phyloP scores from a whole-genome alignment of 2,113 vertebrate species.

The Morone saxatilis region DNA sequence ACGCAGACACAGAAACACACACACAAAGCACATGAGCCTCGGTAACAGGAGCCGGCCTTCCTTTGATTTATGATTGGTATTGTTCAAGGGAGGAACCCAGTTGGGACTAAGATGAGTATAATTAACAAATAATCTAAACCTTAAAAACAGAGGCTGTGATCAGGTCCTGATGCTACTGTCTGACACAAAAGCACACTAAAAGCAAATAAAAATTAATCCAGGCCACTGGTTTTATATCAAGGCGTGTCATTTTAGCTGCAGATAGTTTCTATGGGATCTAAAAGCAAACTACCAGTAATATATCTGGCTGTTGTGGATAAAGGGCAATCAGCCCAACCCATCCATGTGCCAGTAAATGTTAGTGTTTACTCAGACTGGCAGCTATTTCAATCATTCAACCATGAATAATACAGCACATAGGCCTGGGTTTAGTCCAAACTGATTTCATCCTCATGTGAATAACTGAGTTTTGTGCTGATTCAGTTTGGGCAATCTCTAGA shows the following conservation, averaged over 20 bases:
- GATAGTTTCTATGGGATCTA: background rate
- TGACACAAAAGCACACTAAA: constrained; percentile 10
- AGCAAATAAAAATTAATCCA: constrained; percentile 7
- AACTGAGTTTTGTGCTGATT: background rate
- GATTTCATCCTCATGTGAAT: background rate
- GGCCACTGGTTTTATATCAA: background rate
- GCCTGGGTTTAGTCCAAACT: background rate
- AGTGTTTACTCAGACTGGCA: constrained; percentile 28
- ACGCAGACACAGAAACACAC: background rate
- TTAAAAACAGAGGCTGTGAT: constrained; percentile 10
- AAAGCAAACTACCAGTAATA: constrained; percentile 20
- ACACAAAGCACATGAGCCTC: background rate
- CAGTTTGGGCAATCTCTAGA: constrained; percentile 5
- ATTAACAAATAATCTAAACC: constrained; percentile 37
- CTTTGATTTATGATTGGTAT: constrained; percentile 10
- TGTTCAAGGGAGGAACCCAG: constrained; percentile 20
- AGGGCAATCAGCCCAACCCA: constrained; percentile 36
- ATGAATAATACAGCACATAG: constrained; percentile 26
- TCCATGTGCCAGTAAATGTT: constrained; percentile 20
- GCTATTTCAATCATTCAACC: constrained; percentile 26
- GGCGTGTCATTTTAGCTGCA: constrained; percentile 7
- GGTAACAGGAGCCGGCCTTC: constrained; percentile 11
- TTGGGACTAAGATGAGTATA: constrained; percentile 10
- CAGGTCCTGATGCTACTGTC: background rate
- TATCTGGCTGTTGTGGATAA: background rate